phyloP scores from a whole-genome alignment of 2,113 vertebrate species.

The Pedionomus torquatus region DNA sequence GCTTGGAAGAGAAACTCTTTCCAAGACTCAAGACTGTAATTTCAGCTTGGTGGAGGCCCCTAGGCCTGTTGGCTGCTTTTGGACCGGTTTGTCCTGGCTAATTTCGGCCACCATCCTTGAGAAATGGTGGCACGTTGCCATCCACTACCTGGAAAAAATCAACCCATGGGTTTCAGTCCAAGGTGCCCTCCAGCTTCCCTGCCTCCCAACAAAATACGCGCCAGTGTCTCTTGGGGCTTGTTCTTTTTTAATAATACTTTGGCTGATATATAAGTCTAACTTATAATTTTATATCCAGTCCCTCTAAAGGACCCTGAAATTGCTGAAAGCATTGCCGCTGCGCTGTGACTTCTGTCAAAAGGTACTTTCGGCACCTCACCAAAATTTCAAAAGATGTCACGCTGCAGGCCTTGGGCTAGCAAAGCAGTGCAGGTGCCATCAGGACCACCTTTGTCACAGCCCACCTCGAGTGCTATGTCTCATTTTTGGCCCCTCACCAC shows the following conservation, averaged over 20 bases:
- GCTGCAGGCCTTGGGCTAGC: neutral
- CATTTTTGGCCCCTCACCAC: too few relatives aligned
- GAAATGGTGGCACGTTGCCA: neutral
- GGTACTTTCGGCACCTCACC: neutral
- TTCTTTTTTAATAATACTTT: too few relatives aligned
- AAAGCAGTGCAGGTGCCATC: neutral
- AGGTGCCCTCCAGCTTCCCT: neutral
- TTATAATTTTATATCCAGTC: neutral
- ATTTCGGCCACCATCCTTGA: neutral
- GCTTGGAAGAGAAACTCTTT: neutral
- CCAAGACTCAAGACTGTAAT: neutral
- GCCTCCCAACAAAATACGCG: neutral
- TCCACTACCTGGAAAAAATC: neutral
- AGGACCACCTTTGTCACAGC: neutral
- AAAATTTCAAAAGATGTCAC: neutral
- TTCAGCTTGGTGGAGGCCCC: neutral
- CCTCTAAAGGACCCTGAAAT: neutral
- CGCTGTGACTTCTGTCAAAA: neutral
- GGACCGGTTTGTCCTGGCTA: neutral
- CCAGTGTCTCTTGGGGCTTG: neutral
- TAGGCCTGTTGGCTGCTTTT: neutral
- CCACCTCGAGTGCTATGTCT: too few relatives aligned
- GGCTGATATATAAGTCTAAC: neutral
- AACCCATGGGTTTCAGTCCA: neutral
- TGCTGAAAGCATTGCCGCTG: neutral